Conservation (phyloP, 2,113 vertebrate genomes). For the Anolis carolinensis region DNA sequence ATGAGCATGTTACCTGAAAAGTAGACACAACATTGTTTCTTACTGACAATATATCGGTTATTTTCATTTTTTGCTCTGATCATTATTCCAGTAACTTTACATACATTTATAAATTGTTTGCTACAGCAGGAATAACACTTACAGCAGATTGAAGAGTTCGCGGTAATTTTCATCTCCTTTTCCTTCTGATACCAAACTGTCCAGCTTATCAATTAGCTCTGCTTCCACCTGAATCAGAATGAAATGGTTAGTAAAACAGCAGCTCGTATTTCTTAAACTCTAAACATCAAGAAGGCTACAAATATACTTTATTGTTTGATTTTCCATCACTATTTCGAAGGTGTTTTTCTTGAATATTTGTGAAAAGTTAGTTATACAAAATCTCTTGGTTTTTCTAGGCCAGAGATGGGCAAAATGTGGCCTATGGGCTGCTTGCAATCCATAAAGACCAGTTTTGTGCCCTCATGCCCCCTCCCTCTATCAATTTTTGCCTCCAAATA, state of each 20-base stretch:
- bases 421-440: background rate
- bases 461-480: no score
- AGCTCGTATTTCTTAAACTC: conserved; percentile 8
- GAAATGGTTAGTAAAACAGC: conserved; percentile 13
- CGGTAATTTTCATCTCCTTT: conserved; percentile 97
- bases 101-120: background rate
- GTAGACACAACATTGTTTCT: background rate
- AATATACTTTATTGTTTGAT: background rate
- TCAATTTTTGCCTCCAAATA: no score
- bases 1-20: background rate
- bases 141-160: conserved; percentile 96
- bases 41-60: background rate
- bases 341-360: background rate
- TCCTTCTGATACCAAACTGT: conserved; percentile 95
- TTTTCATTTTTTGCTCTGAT: background rate
- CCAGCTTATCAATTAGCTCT: conserved; percentile 95
- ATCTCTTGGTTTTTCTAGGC: background rate
- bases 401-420: no score
- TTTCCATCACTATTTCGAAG: background rate
- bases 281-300: background rate
- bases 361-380: background rate
- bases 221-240: conserved; percentile 87
- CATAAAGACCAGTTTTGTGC: no score
- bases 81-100: background rate
- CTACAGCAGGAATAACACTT: conserved; percentile 66